Conservation (phyloP, 2,113 vertebrate species). For the Callopanchax toddi region DNA sequence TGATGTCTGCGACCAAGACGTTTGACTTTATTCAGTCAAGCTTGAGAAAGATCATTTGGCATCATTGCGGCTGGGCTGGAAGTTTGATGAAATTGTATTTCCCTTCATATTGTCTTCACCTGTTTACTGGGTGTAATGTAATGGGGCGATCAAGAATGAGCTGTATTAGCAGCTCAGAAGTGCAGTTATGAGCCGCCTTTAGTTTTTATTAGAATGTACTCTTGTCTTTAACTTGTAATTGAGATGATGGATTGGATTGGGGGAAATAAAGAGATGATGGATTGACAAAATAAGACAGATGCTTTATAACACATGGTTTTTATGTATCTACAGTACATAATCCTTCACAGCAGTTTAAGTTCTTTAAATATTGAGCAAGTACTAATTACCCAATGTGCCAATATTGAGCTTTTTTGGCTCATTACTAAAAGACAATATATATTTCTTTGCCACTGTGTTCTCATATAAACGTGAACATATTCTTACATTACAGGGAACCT, state of each 20-base stretch:
- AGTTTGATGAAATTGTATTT: slow-evolving; percentile 66
- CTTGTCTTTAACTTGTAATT: background rate
- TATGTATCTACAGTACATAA: background rate
- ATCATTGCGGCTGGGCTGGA: slow-evolving; percentile 68
- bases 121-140: slow-evolving; percentile 33
- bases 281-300: background rate
- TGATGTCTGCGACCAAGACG: slow-evolving; percentile 71
- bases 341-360: background rate
- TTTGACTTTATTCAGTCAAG: slow-evolving; percentile 75
- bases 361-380: slow-evolving; percentile 1
- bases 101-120: slow-evolving; percentile 49
- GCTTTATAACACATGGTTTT: background rate
- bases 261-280: too few relatives aligned
- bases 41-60: slow-evolving; percentile 74
- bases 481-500: slow-evolving; percentile 10
- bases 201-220: slow-evolving; percentile 7
- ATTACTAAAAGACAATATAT: background rate
- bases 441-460: slow-evolving; percentile 1
- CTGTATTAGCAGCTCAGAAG: slow-evolving; percentile 7
- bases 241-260: background rate
- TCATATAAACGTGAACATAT: slow-evolving; percentile 25
- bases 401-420: background rate
- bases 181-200: background rate
- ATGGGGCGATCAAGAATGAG: slow-evolving; percentile 16
- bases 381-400: background rate